Base-by-base conservation (phyloP, 2,113 vertebrate genomes). In the Brachyistius frenatus region DNA sequence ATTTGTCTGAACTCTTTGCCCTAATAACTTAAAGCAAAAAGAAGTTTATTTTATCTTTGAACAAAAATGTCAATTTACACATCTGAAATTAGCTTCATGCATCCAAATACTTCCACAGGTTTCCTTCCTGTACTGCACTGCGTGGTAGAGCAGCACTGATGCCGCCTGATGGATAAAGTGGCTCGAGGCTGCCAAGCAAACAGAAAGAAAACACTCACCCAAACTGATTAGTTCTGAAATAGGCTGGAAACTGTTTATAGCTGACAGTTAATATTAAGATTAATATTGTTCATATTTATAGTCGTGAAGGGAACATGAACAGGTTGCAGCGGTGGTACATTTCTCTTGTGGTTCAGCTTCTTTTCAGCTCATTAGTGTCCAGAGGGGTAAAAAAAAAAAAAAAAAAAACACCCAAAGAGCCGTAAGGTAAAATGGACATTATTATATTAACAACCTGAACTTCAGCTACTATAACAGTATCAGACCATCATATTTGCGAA, bases 381-480 rank as follows among this genome's bases (percentile, higher is more conserved):
- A 74, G 37, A 67, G 52, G 64, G 65, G 10, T 61, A 39, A 23
- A 23, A 23, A 23, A 23, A 23, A 23, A 23, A 23, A 23, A 23
- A 23, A 23, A 23, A 23, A 1, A 23, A 70, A 58, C 49, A 35
- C 31, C 61, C 30, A 30, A 53, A 75, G 64, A 47, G 35, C 44
- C 41, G 53, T 1, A 1, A 70, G 57, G 23, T 41, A 3, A 31
- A 5, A 35, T 4, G 2, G 30, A 54, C 23, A 37, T 76, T 64
- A 63, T 35, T 67, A 72, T 52, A 31, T 68, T 37, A 73, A 68
- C 44, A 49, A 7, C 35, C 41, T 44, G 16, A 73, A 63, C n/a
- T 0, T 70, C 35, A 62, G 49, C 61, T 30, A n/a, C 58, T 15
- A 32, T 10, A 57, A 7, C 23, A 66, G 36, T 10, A 32, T 53